These are phyloP conservation scores for Eristalis tenax DNA, from an alignment of 2,888 invertebrate species.

Conservation along the genomic window DNA sequence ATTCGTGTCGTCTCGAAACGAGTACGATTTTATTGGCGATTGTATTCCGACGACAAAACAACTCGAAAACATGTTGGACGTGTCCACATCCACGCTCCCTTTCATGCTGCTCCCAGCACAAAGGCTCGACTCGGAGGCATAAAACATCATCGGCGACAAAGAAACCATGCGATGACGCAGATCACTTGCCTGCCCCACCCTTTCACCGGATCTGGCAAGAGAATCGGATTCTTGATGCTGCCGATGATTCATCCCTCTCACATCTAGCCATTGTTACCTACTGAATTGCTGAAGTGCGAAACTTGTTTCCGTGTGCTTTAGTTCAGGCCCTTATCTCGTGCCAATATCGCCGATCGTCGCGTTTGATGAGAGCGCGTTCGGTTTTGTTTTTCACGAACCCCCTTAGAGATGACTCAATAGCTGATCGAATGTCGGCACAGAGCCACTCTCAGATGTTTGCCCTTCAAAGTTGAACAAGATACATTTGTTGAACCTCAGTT, in stretches of 20 bases:
- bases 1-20: not conserved
- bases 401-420: conserved; percentile 22
- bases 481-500: not conserved
- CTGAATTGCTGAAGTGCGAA: not conserved
- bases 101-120: not conserved
- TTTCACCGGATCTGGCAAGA: not conserved
- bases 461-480: conserved; percentile 23
- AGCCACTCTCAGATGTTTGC: conserved; percentile 16
- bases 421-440: not conserved
- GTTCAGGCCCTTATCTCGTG: not conserved
- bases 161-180: not conserved
- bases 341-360: not conserved
- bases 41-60: not conserved
- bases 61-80: not conserved
- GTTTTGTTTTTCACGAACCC: conserved; percentile 9
- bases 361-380: not conserved
- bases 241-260: not conserved
- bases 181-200: not conserved
- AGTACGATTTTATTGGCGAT: not conserved
- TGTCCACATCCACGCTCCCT: not conserved
- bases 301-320: not conserved
- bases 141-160: not conserved
- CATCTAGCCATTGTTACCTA: not conserved
- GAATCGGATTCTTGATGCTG: not conserved
- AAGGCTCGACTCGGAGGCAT: not conserved